A percentile compares a stretch with the other conserved stretches of the same genome.
Conservation (phyloP, 2,113 vertebrate species). For the Copsychus sechellarum region DNA sequence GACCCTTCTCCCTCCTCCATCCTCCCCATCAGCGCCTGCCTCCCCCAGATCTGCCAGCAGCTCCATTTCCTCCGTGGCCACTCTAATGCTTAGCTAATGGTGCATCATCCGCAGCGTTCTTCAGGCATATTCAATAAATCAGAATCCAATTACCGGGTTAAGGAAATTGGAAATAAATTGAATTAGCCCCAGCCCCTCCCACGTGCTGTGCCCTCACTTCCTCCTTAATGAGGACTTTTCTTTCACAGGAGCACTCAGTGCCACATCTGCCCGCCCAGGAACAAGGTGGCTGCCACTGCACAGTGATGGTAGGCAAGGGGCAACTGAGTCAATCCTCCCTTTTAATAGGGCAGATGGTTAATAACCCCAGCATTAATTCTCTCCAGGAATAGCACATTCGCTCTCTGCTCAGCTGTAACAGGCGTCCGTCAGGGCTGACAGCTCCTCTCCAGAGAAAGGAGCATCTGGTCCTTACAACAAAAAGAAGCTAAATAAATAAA, state of each 20-base stretch:
- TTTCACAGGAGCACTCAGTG: neutral
- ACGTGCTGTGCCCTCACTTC: constrained; percentile 44
- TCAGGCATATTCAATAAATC: constrained; percentile 71
- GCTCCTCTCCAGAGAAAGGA: constrained; percentile 20
- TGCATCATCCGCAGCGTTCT: neutral
- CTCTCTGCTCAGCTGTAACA: constrained; percentile 39
- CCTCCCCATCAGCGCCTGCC: neutral
- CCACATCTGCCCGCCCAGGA: neutral
- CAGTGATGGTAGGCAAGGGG: neutral
- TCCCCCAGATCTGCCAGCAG: neutral
- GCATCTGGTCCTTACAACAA: constrained; percentile 42
- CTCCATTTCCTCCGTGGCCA: neutral
- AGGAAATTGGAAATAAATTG: constrained; percentile 75
- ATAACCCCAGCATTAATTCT: constrained; percentile 44
- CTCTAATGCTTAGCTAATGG: constrained; percentile 62
- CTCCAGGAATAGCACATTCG: constrained; percentile 16
- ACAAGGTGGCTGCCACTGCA: neutral
- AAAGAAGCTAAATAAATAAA: constrained; percentile 42
- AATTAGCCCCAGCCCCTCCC: constrained; percentile 71
- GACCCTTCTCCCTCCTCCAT: neutral
- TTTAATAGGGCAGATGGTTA: constrained; percentile 56
- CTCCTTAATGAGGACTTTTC: constrained; percentile 60
- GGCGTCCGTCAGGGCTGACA: constrained; percentile 54
- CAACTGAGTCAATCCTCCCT: neutral
- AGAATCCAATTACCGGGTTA: constrained; percentile 73